Base-by-base conservation (phyloP, 2,888 invertebrate genomes). In the Xestia rhomboidea region DNA sequence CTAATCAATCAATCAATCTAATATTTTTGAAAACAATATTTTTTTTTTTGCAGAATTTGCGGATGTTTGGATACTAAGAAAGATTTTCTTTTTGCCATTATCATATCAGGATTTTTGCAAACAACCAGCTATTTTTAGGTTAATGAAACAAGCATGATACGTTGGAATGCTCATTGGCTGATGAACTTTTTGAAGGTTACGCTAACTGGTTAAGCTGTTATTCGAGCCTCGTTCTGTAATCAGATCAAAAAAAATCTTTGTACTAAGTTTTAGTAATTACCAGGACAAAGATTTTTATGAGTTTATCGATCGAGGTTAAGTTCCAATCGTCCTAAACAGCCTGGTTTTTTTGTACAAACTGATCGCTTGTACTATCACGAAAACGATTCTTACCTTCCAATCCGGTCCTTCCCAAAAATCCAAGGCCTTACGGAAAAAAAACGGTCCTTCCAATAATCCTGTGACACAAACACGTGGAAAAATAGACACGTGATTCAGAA, bases 401-500 rank as follows among this genome's bases (percentile, higher is more conserved):
- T 30, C 27, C 27, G 2, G 21, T n/a, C n/a, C 18, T 27, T n/a
- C 41, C 13, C 41, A 15, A 41, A 24, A 64, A 41, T 63, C 38
- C 15, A 1, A 64, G 41, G 4, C n/a, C 5, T 41, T 8, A n/a
- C 64, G 10, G 8, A 34, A 62, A 62, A 44, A 60, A 62, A 60
- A 18, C 60, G 10, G 2, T 34, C 15, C 60, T 62, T 21, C 21
- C 10, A 41, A 41, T n/a, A 41, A 41, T 41, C n/a, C 41, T 18
- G 41, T 4, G 38, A 64, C 41, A 64, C 24, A 69, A 49, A 77
- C 81, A 79, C 76, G 73, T 79, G 67, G 34, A 62, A 69, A 27
- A 63, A 76, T 8, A 68, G 46, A 68, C 76, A 79, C 76, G 68
- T 79, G 76, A 77, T 64, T 44, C 41, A 34, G 60, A 67, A 79